These are phyloP conservation scores for Anguilla megastoma DNA, from an alignment of 2,797 vertebrate species.

Conservation along the genomic window DNA sequence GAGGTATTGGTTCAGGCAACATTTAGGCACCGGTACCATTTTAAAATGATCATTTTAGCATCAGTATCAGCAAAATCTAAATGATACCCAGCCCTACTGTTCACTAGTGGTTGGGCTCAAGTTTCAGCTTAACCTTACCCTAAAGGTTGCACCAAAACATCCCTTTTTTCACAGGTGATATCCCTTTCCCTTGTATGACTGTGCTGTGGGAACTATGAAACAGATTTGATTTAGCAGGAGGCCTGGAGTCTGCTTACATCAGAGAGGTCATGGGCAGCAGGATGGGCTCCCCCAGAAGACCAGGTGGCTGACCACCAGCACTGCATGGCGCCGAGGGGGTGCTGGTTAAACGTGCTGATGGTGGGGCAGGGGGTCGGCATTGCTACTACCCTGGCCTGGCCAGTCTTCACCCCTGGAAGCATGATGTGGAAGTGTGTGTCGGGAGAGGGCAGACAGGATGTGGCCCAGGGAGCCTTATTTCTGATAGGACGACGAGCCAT, in stretches of 20 bases:
- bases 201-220: neutral
- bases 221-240: constrained; percentile 23
- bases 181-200: neutral
- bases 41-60: no score
- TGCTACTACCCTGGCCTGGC: constrained; percentile 12
- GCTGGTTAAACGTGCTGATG: neutral
- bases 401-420: neutral
- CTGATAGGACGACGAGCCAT: constrained; percentile 27
- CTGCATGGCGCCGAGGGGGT: constrained; percentile 60
- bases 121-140: constrained; percentile 3
- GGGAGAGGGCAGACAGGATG: constrained; percentile 30
- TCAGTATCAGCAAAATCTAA: no score
- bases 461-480: constrained; percentile 25
- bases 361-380: neutral
- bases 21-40: no score
- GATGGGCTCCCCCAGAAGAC: constrained; percentile 43
- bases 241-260: neutral
- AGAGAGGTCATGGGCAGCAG: constrained; percentile 20
- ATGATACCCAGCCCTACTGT: neutral
- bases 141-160: neutral
- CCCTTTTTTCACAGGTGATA: neutral
- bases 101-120: neutral
- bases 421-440: constrained; percentile 34
- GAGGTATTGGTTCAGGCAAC: no score
- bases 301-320: constrained; percentile 61